Evolutionary conservation across 2,113 vertebrate species (phyloP).

Genomic region (Pachycephala philippinensis): DNA sequence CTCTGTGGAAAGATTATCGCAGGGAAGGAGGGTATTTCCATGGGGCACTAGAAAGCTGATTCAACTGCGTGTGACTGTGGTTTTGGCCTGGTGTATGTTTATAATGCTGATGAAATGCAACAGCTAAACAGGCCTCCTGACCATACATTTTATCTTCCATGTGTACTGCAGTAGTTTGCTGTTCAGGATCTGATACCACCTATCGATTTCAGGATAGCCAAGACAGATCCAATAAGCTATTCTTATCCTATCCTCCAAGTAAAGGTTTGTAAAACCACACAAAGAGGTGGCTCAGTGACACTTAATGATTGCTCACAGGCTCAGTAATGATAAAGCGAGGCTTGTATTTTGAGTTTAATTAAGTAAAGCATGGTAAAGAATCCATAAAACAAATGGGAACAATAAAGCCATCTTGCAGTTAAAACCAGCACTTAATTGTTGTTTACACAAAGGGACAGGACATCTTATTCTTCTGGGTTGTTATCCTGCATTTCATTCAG

Average conservation of each 20-base stretch:
- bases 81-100: neutral
- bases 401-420: neutral
- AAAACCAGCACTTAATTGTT: neutral
- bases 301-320: neutral
- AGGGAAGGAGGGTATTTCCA: neutral
- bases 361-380: conserved; percentile 11
- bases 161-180: neutral
- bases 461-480: neutral
- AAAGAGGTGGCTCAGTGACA: neutral
- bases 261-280: neutral
- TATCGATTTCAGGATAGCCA: neutral
- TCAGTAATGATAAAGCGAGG: neutral
- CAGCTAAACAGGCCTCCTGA: neutral
- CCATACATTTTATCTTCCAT: neutral
- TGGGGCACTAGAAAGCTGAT: neutral
- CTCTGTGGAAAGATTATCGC: neutral
- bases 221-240: neutral
- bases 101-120: neutral
- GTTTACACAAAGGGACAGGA: neutral
- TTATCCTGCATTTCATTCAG: neutral
- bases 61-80: neutral
- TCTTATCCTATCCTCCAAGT: neutral
- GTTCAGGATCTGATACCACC: neutral
- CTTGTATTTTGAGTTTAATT: conserved; percentile 33
- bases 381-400: neutral